A percentile compares a stretch with the other conserved stretches of the same genome.
Evolutionary conservation across 1,140 invertebrate genomes (phyloP).

Genomic region (Drosophila ironensis): DNA sequence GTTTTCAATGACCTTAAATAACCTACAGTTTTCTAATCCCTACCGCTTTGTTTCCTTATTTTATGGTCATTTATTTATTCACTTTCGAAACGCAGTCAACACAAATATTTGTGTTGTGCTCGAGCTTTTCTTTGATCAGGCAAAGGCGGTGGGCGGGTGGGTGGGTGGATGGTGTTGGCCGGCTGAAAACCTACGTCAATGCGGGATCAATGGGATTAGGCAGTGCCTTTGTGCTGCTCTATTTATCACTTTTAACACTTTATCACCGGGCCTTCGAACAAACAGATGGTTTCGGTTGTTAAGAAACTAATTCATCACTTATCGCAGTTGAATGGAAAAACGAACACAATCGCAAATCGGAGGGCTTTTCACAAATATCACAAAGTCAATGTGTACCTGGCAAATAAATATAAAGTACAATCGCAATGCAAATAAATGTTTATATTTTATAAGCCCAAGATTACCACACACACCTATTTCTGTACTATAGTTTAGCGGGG

Average conservation of each 20-base stretch:
- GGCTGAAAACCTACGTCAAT: conserved; percentile 30
- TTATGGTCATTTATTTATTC: conserved; percentile 3
- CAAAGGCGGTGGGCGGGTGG: conserved; percentile 13
- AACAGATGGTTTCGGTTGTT: conserved; percentile 4
- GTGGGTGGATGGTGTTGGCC: conserved; percentile 7
- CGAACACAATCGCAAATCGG: not conserved
- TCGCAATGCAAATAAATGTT: not conserved
- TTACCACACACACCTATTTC: conserved; percentile 11
- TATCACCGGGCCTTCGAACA: conserved; percentile 1
- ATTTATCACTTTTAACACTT: conserved; percentile 37
- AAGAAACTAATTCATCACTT: conserved; percentile 33
- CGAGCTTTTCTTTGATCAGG: conserved; percentile 21
- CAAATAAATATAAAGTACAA: conserved; percentile 23
- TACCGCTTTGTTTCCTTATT: too few relatives aligned
- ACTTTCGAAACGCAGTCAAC: conserved; percentile 10
- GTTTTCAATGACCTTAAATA: conserved; percentile 29
- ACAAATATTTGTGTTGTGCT: conserved; percentile 10
- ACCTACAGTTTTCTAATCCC: conserved; percentile 10
- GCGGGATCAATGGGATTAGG: conserved; percentile 30
- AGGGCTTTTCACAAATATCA: conserved; percentile 27
- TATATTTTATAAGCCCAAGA: not conserved
- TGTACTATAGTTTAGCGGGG: not conserved
- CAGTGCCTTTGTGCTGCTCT: conserved; percentile 10
- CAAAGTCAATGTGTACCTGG: conserved; percentile 11
- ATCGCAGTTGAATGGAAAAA: conserved; percentile 30